phyloP scores from a whole-genome alignment of 2,113 vertebrate genomes.

The Rhinogobius similis region DNA sequence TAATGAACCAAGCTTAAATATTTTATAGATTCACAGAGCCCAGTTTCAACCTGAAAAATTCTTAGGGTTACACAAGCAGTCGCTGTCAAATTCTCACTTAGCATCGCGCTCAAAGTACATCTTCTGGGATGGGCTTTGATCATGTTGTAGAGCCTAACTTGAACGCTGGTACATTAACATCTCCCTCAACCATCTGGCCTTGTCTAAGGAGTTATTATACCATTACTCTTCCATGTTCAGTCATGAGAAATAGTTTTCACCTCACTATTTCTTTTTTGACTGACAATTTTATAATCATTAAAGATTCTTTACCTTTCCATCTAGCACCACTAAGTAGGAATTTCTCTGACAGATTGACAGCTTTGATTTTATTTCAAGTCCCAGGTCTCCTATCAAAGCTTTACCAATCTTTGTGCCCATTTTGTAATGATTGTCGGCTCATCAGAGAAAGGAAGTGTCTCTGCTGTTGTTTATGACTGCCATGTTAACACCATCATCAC shows the following conservation, averaged over 20 bases:
- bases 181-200: neutral
- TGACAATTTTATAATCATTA: slow-evolving; percentile 5
- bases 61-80: neutral
- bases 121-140: slow-evolving; percentile 34
- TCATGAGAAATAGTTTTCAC: neutral
- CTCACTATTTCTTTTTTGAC: neutral
- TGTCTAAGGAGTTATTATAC: neutral
- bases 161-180: slow-evolving; percentile 4
- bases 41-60: slow-evolving; percentile 24
- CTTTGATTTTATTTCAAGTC: slow-evolving; percentile 23
- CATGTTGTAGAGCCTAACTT: slow-evolving; percentile 15
- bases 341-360: slow-evolving; percentile 13
- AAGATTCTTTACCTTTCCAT: neutral
- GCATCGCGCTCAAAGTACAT: slow-evolving; percentile 13
- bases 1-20: slow-evolving; percentile 12
- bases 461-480: slow-evolving; percentile 38
- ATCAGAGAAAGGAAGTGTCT: slow-evolving; percentile 31
- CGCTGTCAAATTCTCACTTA: slow-evolving; percentile 23
- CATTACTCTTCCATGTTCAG: neutral
- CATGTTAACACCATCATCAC: slow-evolving; percentile 28
- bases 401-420: slow-evolving; percentile 26
- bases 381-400: slow-evolving; percentile 5
- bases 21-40: slow-evolving; percentile 6
- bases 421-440: slow-evolving; percentile 31
- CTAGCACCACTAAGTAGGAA: neutral